phyloP scores from a whole-genome alignment of 2,888 invertebrate genomes.

The Andrena camellia region DNA sequence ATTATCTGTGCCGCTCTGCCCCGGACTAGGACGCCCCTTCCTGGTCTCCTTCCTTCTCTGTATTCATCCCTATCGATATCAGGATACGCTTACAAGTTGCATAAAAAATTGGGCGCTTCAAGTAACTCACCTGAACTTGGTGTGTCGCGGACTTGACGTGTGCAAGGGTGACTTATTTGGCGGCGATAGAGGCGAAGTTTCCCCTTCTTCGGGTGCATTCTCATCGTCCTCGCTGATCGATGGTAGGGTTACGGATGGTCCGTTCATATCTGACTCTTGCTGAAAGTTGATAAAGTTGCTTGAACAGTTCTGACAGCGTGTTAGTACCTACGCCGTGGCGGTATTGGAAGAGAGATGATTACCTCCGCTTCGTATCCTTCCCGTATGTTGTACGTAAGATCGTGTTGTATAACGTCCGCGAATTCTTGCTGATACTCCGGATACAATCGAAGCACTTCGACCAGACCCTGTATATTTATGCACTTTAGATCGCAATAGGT shows the following conservation, averaged over 20 bases:
- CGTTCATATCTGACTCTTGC: slow-evolving; percentile 91
- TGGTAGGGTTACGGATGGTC: slow-evolving; percentile 93
- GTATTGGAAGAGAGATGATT: slow-evolving; percentile 41
- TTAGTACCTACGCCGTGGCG: not conserved
- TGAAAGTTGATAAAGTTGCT: slow-evolving; percentile 85
- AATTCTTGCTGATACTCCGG: slow-evolving; percentile 98
- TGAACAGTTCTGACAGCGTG: slow-evolving; percentile 86
- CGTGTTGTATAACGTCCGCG: slow-evolving; percentile 97
- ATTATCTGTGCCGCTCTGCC: slow-evolving; percentile 76
- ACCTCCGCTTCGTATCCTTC: slow-evolving; percentile 97
- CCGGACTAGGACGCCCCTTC: slow-evolving; percentile 75
- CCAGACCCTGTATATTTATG: slow-evolving; percentile 95
- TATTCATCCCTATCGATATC: slow-evolving; percentile 76
- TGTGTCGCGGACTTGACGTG: slow-evolving; percentile 88
- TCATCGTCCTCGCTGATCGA: slow-evolving; percentile 98
- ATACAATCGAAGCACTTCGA: slow-evolving; percentile 95
- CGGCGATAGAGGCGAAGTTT: slow-evolving; percentile 88
- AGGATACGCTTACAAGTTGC: not conserved
- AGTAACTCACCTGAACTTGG: slow-evolving; percentile 87
- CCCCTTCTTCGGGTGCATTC: slow-evolving; percentile 91
- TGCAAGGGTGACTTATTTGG: slow-evolving; percentile 88
- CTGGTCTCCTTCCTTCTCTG: slow-evolving; percentile 74
- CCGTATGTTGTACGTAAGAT: slow-evolving; percentile 96
- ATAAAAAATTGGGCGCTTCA: not conserved
- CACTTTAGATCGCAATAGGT: slow-evolving; percentile 99